Percentiles rank a stretch among this genome's conserved stretches.
These are phyloP conservation scores for Meleagris gallopavo DNA, from an alignment of 2,113 vertebrate species.

Conservation along the genomic window DNA sequence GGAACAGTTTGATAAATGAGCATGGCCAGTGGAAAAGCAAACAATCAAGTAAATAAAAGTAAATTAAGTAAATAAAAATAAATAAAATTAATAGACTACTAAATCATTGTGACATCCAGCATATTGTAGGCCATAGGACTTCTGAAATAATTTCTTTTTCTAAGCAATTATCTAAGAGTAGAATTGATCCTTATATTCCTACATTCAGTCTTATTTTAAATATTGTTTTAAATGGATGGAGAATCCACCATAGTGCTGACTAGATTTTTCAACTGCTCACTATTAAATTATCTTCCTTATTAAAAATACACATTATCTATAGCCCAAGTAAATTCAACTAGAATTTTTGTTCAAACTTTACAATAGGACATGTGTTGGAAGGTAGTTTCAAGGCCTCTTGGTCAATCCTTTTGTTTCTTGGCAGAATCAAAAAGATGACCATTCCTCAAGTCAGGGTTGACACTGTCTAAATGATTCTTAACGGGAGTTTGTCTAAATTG, in stretches of 20 bases:
- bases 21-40: neutral
- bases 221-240: neutral
- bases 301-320: neutral
- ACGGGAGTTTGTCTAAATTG: neutral
- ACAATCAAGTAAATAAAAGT: neutral
- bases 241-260: neutral
- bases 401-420: neutral
- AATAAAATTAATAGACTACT: neutral
- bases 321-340: neutral
- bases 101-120: neutral
- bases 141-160: neutral
- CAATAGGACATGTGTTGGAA: neutral
- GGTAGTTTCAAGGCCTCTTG: neutral
- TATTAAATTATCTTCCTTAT: neutral
- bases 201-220: neutral
- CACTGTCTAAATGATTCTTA: neutral
- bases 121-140: neutral
- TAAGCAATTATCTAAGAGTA: neutral
- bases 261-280: neutral
- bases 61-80: neutral
- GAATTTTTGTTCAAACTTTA: neutral
- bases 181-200: neutral
- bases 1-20: neutral
- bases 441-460: neutral
- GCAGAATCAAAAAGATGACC: neutral